These are phyloP conservation scores for Ectropis crepuscularia DNA, from an alignment of 2,888 invertebrate genomes.

Conservation along the genomic window DNA sequence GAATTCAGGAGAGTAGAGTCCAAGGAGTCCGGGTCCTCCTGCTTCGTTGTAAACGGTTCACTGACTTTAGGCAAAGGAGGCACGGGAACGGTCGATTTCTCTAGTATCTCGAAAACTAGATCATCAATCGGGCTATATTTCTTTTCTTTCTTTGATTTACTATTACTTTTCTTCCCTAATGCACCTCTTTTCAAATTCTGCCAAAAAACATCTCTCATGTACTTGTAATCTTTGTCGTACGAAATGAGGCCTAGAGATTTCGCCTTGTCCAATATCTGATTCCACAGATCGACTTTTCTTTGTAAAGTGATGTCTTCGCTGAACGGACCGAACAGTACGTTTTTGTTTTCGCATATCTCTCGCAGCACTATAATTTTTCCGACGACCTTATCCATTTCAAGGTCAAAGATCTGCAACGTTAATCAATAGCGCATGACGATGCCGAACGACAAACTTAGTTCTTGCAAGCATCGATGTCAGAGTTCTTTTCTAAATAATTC, in stretches of 20 bases:
- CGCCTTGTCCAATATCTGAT: conserved; percentile 29
- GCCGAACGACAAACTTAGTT: conserved; percentile 3
- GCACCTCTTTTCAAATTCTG: conserved; percentile 36
- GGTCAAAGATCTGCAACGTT: conserved; percentile 15
- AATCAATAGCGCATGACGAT: conserved; percentile 5
- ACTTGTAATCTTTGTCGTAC: conserved; percentile 31
- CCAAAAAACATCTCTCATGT: conserved; percentile 40
- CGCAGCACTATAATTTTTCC: conserved; percentile 36
- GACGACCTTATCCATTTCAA: conserved; percentile 33
- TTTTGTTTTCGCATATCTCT: conserved; percentile 35
- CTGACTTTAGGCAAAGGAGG: conserved; percentile 7
- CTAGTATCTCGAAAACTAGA: conserved; percentile 33
- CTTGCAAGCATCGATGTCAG: conserved; percentile 1
- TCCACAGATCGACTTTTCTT: conserved; percentile 34
- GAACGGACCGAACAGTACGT: conserved; percentile 33
- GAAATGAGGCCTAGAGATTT: conserved; percentile 34
- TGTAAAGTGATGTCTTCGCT: conserved; percentile 21
- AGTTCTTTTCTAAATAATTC: conserved; percentile 3
- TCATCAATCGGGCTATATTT: conserved; percentile 29
- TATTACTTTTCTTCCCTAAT: conserved; percentile 18
- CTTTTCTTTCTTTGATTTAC: conserved; percentile 19
- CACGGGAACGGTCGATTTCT: conserved; percentile 27
- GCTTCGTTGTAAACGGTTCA: conserved; percentile 10
- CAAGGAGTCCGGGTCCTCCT: conserved; percentile 17
- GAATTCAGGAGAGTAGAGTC: conserved; percentile 6